Base-by-base conservation (phyloP, 2,888 invertebrate genomes). In the Pecten maximus region DNA sequence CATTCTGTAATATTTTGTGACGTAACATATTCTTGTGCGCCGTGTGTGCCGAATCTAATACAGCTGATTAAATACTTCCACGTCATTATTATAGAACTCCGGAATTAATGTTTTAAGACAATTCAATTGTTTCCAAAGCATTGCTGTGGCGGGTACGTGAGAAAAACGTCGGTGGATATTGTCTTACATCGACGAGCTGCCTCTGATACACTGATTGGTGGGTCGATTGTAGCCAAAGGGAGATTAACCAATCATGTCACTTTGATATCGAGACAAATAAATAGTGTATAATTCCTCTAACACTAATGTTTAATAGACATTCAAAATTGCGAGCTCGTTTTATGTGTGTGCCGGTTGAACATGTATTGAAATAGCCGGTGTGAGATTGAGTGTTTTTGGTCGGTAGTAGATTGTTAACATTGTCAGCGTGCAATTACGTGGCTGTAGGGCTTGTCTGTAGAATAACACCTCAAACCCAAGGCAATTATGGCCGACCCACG, bases 241-340 rank as follows among this genome's bases (percentile, higher is more conserved):
- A 74, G 74, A 74, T 74, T 74, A 74, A 74, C 74, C 74, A 74
- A 74, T 74, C 74, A 74, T 74, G 74, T 74, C 74, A 74, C 10
- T 74, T 74, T 74, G 74, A 74, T 74, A 74, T 35, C 12, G 35
- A 74, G 74, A 74, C 74, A 74, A 74, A 74, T 74, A 74, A 74
- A 74, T 28, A 74, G 74, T 74, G 28, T 74, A 35, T 74, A 74
- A 74, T 74, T 74, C 74, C 35, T 74, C 74, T 74, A 74, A 74
- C 2, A 35, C 74, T 35, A 35, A 6, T 74, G 35, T 74, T 74
- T 74, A 74, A 74, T 28, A 35, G 74, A 74, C 74, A 35, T 74
- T 74, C 35, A 74, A 74, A 74, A 74, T 74, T 74, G 28, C 74
- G 15, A 74, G 28, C 35, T 28, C 23, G 28, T 74, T 74, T 74